Evolutionary conservation across 1,140 invertebrate species (phyloP), one percentile per base, ranked within the genome.

Genomic region (Drosophila pallidifrons): DNA sequence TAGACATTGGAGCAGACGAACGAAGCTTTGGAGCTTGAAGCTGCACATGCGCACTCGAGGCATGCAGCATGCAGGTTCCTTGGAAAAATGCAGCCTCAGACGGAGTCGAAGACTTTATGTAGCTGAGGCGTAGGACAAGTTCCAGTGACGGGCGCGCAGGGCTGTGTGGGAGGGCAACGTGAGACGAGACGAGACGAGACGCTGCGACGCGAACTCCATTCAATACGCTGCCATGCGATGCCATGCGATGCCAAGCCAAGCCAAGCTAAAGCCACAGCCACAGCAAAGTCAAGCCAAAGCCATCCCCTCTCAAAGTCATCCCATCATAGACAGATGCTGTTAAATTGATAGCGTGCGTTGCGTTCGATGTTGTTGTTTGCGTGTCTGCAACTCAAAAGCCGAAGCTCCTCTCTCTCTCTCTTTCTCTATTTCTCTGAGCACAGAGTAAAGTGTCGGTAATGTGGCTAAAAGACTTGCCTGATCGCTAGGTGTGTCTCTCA

Each of bases 291-390:
- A 38, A 38, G 6, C 20, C 20, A 25, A 25, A 25, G 35, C 20
- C 6, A 45, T 11, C 16, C 15, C 51, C 11, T 51, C 20, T 43
- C 25, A 15, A 5, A 7, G 59, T n/a, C 80, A 88, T 80, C 80
- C 73, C 80, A 77, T 80, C 83, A 87, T 87, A 87, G 83, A 87
- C 83, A 83, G 83, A 87, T 88, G 83, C 83, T 87, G 83, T 88
- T 87, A 88, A 88, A 83, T 88, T 87, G 80, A 87, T 87, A 87
- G 83, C 83, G 77, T 82, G 82, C 77, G 55, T 75, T 76, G 69
- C 35, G 8, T 38, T 38, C 43, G 51, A 52, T 49, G 67, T 45
- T 77, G 57, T 43, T 61, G 49, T 66, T 77, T 82, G 83, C 73
- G 74, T 87, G 83, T 87, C 79, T 61, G 25, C 20, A 59, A 64